Base-by-base conservation (phyloP, 2,888 invertebrate genomes). In the Callinectes sapidus region DNA sequence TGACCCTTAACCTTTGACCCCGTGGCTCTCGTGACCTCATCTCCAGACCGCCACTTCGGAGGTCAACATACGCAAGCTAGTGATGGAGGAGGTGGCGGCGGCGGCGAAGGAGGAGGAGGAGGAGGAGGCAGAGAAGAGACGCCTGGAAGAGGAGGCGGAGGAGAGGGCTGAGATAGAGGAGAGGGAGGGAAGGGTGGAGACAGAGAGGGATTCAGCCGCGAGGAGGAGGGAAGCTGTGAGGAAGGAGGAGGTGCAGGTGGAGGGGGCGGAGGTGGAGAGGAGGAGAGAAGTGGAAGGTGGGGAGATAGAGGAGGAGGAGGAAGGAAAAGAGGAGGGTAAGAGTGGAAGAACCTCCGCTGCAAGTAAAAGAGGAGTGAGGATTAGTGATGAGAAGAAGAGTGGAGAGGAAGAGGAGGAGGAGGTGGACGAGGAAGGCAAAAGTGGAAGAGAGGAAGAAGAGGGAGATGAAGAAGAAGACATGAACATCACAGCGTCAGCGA, bases 1-100 rank as follows among this genome's bases (percentile, higher is more conserved):
- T 77, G n/a, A n/a, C 71, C 71, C 71, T 28, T 77, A 32, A 32
- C 71, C 81, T 81, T 35, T 71, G 71, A 71, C 71, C 71, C 28
- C 81, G 81, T 81, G 81, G n/a, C 81, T 77, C 16, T 35, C 81
- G 81, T 81, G 54, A 77, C 54, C 89, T 61, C 48, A 55, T 54
- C 42, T 81, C 28, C 39, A 94, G 94, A 94, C 94, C 54, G 90
- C 77, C 77, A 93, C 94, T 13, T 94, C 94, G 18, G 93, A 94
- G 89, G 88, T 93, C 90, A 94, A 93, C 94, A 94, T 94, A 48
- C 81, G 91, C 81, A 93, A 91, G 90, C 89, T 92, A 54, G 91
- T 93, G 35, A 66, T 91, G 61, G 93, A 93, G 42, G 91, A 93
- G 54, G 93, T 91, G 89, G 90, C 88, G 35, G 92, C 86, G 23